Conservation (phyloP, 2,888 invertebrate genomes). For the Matsumyia berberina region DNA sequence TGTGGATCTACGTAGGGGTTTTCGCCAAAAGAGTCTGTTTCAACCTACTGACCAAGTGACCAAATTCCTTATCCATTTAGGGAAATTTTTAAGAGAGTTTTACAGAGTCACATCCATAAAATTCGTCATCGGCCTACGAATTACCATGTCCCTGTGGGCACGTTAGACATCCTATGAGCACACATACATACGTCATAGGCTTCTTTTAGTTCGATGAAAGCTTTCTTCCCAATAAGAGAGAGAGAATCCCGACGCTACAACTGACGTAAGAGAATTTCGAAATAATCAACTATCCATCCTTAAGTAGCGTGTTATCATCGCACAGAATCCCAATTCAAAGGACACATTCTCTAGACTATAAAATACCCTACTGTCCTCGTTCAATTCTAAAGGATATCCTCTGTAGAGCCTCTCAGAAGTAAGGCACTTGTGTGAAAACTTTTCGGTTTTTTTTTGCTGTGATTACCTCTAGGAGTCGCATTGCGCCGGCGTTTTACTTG, state of each 20-base stretch:
- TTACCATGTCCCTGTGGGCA: neutral
- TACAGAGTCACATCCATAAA: no score
- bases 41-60: no score
- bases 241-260: neutral
- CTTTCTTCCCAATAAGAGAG: neutral
- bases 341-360: neutral
- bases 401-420: constrained; percentile 26
- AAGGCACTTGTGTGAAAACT: constrained; percentile 15
- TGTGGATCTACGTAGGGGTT: no score
- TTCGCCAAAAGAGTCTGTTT: no score
- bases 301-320: constrained; percentile 28
- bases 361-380: constrained; percentile 11
- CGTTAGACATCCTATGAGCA: neutral
- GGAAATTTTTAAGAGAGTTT: no score
- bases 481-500: constrained; percentile 75
- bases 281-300: neutral
- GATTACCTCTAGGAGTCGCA: constrained; percentile 56
- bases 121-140: no score
- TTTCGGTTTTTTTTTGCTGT: constrained; percentile 11
- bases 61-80: no score
- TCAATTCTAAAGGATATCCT: constrained; percentile 25
- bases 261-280: neutral
- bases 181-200: neutral
- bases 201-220: neutral
- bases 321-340: neutral